Percentiles rank a stretch among this genome's conserved stretches.
Conservation (phyloP, 2,797 vertebrate genomes). For the Sebastes goodei region DNA sequence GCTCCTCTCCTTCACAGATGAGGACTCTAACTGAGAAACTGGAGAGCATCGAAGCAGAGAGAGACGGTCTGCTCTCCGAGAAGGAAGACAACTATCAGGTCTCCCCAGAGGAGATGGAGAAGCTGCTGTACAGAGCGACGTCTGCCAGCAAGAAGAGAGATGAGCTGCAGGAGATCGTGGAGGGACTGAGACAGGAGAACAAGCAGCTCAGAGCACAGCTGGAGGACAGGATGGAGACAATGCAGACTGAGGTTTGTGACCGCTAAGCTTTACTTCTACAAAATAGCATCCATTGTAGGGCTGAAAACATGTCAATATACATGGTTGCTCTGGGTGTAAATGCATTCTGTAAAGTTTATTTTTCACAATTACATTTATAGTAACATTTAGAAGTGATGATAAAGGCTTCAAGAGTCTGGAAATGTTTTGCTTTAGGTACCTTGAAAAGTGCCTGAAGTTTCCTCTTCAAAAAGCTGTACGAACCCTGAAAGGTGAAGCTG, state of each 20-base stretch:
- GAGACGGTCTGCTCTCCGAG: not conserved
- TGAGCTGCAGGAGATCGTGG: constrained; percentile 75
- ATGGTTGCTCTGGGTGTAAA: no score
- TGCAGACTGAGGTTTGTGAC: constrained; percentile 12
- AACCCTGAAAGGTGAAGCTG: no score
- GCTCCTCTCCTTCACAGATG: not conserved
- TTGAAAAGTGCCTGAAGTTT: no score
- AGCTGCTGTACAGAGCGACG: constrained; percentile 49
- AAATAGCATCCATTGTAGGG: no score
- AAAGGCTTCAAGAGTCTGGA: no score
- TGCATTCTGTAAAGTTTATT: no score
- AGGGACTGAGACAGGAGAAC: constrained; percentile 67
- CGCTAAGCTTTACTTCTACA: no score
- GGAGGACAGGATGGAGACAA: constrained; percentile 61
- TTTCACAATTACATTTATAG: no score
- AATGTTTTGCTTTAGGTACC: no score
- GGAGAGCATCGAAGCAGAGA: not conserved
- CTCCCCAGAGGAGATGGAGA: constrained; percentile 36
- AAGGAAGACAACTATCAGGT: not conserved
- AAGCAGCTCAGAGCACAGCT: constrained; percentile 71
- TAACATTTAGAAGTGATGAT: no score
- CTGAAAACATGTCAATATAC: not conserved
- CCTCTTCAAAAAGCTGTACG: no score
- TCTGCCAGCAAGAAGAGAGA: constrained; percentile 77
- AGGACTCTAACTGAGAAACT: not conserved